Conservation (phyloP, 2,888 invertebrate genomes). For the Neria commutata region DNA sequence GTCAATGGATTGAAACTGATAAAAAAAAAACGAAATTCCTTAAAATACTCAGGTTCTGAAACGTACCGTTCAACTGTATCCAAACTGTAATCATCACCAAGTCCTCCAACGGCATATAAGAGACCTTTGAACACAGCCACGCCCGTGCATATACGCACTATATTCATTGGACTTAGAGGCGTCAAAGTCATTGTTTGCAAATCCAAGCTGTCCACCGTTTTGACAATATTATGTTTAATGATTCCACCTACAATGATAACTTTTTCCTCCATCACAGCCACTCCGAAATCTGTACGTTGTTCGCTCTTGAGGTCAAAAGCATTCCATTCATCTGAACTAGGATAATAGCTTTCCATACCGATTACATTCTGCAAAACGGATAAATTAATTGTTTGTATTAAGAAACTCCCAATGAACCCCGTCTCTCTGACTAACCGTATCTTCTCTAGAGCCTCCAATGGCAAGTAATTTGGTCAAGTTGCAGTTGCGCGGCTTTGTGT, state of each 20-base stretch:
- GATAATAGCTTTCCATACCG: conserved; percentile 83
- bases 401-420: neutral
- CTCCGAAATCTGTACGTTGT: conserved; percentile 89
- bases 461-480: conserved; percentile 87
- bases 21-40: no score
- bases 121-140: conserved; percentile 80
- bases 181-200: conserved; percentile 81
- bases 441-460: conserved; percentile 92
- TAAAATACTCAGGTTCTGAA: neutral
- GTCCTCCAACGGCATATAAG: conserved; percentile 92
- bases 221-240: conserved; percentile 92
- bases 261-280: conserved; percentile 81
- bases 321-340: conserved; percentile 59
- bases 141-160: conserved; percentile 82
- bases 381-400: neutral
- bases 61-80: no score
- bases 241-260: conserved; percentile 90
- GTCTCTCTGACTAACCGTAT: conserved; percentile 65
- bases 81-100: conserved; percentile 86
- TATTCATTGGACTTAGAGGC: conserved; percentile 84
- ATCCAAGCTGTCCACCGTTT: conserved; percentile 88
- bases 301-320: conserved; percentile 63
- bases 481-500: conserved; percentile 88
- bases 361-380: conserved; percentile 72
- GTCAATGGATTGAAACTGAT: conserved; percentile 87